Evolutionary conservation across 2,797 vertebrate species (phyloP), one percentile per base, ranked within the genome.

Genomic region (Coregonus suidteri): DNA sequence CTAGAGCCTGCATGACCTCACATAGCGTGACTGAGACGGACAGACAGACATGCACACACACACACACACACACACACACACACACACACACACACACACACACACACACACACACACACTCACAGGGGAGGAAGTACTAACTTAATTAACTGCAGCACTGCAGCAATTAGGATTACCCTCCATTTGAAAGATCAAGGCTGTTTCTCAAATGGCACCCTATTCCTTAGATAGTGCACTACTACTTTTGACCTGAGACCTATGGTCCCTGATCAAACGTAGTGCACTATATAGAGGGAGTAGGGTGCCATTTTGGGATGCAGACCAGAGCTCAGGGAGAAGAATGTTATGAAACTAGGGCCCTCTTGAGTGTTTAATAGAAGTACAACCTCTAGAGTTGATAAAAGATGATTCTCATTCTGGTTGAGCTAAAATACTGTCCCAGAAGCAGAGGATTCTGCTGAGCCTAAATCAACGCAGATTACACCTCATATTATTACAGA

Each of bases 111-210:
- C 25, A 25, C 25, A 34, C 2, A 34, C 31, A 34, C 31, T 2
- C 34, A 6, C 35, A 74, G 54, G 41, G 0, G 14, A 81, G 34
- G 47, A 31, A 0, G 52, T 20, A 3, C 35, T 53, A 14, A 76
- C 65, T 77, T 86, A 84, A 87, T 91, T 87, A 80, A 76, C 68
- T 80, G 18, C 65, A 83, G 56, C 75, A 74, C 74, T 75, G 66
- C 71, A 54, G 77, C 37, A 79, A 77, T 82, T 80, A 78, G 6
- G 52, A 82, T 81, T 82, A 77, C 2, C 64, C 68, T 73, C 6
- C 54, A 81, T 83, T 83, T 85, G 73, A 25, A 82, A 71, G 72
- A 77, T 82, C 37, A 62, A 54, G 31, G 74, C 9, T 18, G 18
- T 59, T 16, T 59, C 54, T 67, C 82, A 75, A 59, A 59, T n/a